phyloP scores from a whole-genome alignment of 1,140 invertebrate genomes.

The Telenomus remus region DNA sequence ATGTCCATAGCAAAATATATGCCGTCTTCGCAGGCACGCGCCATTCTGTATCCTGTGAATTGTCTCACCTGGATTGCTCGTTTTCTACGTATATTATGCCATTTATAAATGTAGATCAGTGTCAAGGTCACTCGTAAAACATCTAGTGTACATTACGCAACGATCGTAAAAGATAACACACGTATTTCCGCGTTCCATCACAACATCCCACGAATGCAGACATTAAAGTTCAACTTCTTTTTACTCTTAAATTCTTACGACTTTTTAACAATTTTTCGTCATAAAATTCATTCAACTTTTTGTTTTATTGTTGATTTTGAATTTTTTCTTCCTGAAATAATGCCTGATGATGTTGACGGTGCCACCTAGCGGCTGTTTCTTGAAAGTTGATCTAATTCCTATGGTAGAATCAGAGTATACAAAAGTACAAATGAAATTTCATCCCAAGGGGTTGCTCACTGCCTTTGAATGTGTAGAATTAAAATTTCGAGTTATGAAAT shows the following conservation, averaged over 20 bases:
- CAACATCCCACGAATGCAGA: conserved; percentile 28
- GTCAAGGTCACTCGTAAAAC: conserved; percentile 69
- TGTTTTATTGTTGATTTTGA: too few species aligned
- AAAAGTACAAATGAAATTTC: background rate
- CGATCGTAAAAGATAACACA: conserved; percentile 64
- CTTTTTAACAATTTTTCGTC: too few species aligned
- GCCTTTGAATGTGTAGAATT: too few species aligned
- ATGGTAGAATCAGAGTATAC: too few species aligned
- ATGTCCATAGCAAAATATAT: conserved; percentile 49
- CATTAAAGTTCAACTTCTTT: background rate
- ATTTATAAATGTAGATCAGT: conserved; percentile 62
- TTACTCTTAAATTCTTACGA: too few species aligned
- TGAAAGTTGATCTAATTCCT: too few species aligned
- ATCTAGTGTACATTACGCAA: conserved; percentile 63
- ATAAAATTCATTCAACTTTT: too few species aligned
- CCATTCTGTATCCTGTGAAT: conserved; percentile 53
- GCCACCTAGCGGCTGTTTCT: too few species aligned
- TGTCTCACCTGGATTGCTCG: conserved; percentile 59
- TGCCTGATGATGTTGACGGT: too few species aligned
- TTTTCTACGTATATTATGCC: conserved; percentile 63
- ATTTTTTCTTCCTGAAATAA: too few species aligned
- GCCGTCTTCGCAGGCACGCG: conserved; percentile 59
- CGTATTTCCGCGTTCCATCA: conserved; percentile 44
- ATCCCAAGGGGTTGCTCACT: too few species aligned
- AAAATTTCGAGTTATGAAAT: too few species aligned